phyloP scores from a whole-genome alignment of 2,113 vertebrate species.

The Empidonax traillii region DNA sequence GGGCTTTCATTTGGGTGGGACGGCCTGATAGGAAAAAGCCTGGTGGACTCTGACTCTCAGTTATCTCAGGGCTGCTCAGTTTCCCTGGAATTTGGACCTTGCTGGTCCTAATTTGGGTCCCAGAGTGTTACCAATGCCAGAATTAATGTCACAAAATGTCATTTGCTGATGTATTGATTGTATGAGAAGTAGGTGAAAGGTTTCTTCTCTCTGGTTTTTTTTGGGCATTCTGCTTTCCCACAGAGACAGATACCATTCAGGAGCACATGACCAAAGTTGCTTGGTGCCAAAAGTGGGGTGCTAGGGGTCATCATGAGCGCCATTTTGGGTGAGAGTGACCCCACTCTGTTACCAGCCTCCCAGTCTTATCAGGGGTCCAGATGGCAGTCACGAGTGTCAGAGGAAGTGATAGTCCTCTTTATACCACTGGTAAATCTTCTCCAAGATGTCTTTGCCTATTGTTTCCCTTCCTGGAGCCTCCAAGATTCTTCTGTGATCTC shows the following conservation, averaged over 20 bases:
- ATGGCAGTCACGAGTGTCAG: not conserved
- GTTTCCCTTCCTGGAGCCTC: not conserved
- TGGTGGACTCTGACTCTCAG: not conserved
- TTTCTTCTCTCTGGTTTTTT: not conserved
- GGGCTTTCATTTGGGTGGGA: not conserved
- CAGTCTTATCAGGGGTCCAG: not conserved
- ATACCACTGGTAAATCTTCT: not conserved
- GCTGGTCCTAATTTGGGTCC: not conserved
- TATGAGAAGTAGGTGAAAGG: constrained; percentile 29
- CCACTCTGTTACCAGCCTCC: not conserved
- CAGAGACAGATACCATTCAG: fast-evolving
- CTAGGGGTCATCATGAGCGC: not conserved
- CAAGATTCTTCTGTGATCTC: not conserved
- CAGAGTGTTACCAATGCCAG: not conserved
- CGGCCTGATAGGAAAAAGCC: not conserved
- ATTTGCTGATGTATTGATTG: not conserved
- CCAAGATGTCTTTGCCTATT: not conserved
- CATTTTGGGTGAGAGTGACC: not conserved
- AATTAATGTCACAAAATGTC: not conserved
- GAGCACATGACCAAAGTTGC: not conserved
- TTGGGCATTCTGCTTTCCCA: not conserved
- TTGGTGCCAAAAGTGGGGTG: not conserved
- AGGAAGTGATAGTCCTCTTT: not conserved
- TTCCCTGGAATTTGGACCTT: constrained; percentile 26
- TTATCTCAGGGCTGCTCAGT: not conserved